Percentiles rank a stretch among this genome's conserved stretches.
Conservation (phyloP, 2,113 vertebrate species). For the Ailuropoda melanoleuca region DNA sequence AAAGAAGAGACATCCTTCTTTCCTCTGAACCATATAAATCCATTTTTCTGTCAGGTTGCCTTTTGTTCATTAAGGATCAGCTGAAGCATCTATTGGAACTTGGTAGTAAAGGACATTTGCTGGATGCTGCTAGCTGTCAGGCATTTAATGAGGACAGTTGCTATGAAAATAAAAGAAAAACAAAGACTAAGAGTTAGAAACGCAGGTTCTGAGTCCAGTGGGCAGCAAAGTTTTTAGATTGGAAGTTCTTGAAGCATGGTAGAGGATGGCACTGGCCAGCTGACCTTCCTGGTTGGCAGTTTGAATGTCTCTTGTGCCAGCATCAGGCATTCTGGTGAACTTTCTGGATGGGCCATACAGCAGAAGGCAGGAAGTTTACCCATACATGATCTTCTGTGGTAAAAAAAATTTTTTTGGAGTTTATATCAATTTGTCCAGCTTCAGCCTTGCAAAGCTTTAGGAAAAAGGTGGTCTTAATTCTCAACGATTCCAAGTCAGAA, state of each 20-base stretch:
- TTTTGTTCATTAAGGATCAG: not conserved
- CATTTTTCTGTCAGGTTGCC: not conserved
- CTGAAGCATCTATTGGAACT: not conserved
- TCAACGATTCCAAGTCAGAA: not conserved
- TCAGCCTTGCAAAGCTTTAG: not conserved
- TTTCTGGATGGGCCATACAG: not conserved
- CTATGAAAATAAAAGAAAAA: constrained; percentile 41
- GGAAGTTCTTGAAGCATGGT: not conserved
- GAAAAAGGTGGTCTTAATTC: not conserved
- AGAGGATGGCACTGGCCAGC: not conserved
- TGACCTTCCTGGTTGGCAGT: not conserved
- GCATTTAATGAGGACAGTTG: not conserved
- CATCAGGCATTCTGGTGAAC: not conserved
- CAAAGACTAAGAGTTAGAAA: not conserved
- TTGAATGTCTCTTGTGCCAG: not conserved
- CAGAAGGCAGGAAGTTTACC: not conserved
- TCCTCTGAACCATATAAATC: not conserved
- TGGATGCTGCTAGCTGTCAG: not conserved
- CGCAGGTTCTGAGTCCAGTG: not conserved
- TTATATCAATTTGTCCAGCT: not conserved
- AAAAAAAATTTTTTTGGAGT: not conserved
- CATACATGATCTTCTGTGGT: not conserved
- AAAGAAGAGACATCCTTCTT: not conserved
- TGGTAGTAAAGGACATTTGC: not conserved
- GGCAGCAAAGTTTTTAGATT: not conserved